Evolutionary conservation across 2,888 invertebrate species (phyloP), one percentile per base, ranked within the genome.

Genomic region (Digitonthophagus gazella): DNA sequence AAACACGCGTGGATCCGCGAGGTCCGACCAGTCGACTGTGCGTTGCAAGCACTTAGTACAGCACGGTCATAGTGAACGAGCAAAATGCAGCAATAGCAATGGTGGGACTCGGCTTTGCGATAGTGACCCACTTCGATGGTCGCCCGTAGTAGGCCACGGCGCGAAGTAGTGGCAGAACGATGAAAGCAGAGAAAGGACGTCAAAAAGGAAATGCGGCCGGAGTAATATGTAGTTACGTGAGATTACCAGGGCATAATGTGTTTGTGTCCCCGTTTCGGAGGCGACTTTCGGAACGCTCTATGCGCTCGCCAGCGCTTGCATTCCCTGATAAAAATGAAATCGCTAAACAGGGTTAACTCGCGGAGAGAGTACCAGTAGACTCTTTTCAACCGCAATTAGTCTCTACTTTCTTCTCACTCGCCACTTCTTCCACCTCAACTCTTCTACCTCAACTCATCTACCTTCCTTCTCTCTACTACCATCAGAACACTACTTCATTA

Each of bases 101-200:
- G 75, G 76, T 78, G 78, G 79, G 80, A 81, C 81, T 81, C 81
- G 81, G 78, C 61, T 18, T 20, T 80, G 82, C 82, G 81, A 82
- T 82, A 82, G 82, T 82, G 82, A 82, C 82, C 82, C 80, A 82
- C 77, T 82, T 82, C 81, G 72, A 75, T 74, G 73, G 73, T 44
- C 28, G 28, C 6, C 28, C 28, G 28, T 44, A 44, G 28, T 44
- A 44, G 28, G 28, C 20, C 76, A 73, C 75, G 78, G 77, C 78
- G 81, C 80, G 77, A 80, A 81, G 81, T 81, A 81, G 81, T 81
- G 81, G 81, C 80, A 80, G 80, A 81, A 78, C 79, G 82, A 82
- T 81, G 81, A 81, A 82, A 81, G 81, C 81, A 80, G 82, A 81
- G 82, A 82, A 82, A 82, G 82, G 80, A 82, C 77, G 79, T 78